Percentiles rank a stretch among this genome's conserved stretches.
Conservation (phyloP, 2,113 vertebrate species). For the Mus spicilegus region DNA sequence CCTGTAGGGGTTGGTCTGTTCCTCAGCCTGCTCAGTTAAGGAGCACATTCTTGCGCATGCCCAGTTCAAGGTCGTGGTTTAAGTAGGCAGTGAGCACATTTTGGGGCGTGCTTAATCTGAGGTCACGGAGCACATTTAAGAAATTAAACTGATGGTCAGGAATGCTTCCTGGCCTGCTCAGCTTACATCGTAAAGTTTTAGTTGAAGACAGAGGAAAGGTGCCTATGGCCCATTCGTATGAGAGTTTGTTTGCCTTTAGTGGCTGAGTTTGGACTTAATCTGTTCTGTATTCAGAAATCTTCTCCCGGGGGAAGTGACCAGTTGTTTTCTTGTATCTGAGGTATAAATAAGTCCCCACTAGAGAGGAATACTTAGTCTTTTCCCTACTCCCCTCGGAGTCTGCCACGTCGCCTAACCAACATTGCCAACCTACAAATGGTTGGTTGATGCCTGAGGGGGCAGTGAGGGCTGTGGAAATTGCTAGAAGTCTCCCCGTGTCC, state of each 20-base stretch:
- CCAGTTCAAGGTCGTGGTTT: neutral
- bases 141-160: neutral
- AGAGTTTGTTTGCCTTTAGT: neutral
- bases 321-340: neutral
- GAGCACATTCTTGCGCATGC: neutral
- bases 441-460: no score
- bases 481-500: neutral
- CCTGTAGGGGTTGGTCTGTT: neutral
- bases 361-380: neutral
- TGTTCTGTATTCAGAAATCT: neutral
- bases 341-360: neutral
- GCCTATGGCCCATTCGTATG: neutral
- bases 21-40: neutral
- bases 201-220: neutral
- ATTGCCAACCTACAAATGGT: rapidly evolving
- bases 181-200: neutral
- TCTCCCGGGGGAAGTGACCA: neutral
- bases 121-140: neutral
- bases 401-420: neutral
- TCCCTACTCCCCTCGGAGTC: no score
- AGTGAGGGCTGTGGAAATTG: neutral
- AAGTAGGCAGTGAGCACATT: neutral
- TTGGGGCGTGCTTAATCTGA: neutral
- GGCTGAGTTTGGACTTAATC: neutral
- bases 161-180: neutral